These are phyloP conservation scores for Caenorhabditis angaria DNA, from an alignment of 2,888 invertebrate species.

Conservation along the genomic window DNA sequence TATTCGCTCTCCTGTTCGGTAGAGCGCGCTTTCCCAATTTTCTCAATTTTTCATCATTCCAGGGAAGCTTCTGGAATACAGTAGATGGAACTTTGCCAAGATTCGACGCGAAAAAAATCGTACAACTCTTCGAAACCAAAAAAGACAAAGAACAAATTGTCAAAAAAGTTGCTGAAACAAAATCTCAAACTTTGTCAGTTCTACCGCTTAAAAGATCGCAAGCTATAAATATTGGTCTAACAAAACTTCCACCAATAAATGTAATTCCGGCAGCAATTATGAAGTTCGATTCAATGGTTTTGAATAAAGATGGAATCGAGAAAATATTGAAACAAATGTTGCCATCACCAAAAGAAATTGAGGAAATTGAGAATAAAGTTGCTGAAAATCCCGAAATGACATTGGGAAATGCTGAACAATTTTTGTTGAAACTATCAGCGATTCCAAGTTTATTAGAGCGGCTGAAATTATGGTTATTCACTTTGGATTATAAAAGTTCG, in stretches of 20 bases:
- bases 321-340: constrained; percentile 94
- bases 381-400: constrained; percentile 86
- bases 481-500: constrained; percentile 94
- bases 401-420: constrained; percentile 90
- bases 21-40: not conserved
- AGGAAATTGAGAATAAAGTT: constrained; percentile 63
- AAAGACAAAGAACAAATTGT: constrained; percentile 79
- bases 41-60: not conserved
- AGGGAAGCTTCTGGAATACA: constrained; percentile 85
- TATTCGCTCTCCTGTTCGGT: too few species aligned
- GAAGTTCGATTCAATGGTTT: constrained; percentile 98
- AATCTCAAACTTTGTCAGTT: constrained; percentile 87
- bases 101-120: constrained; percentile 90
- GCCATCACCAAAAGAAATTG: constrained; percentile 80
- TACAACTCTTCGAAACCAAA: constrained; percentile 94
- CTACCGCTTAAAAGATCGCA: constrained; percentile 96
- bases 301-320: constrained; percentile 85
- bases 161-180: constrained; percentile 73
- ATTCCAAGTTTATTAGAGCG: constrained; percentile 89
- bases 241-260: constrained; percentile 93
- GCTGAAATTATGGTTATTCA: constrained; percentile 96
- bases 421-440: constrained; percentile 92
- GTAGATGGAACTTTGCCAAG: constrained; percentile 78
- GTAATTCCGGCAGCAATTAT: constrained; percentile 92
- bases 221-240: constrained; percentile 99